phyloP scores from a whole-genome alignment of 2,888 invertebrate species.

The Timema cristinae region DNA sequence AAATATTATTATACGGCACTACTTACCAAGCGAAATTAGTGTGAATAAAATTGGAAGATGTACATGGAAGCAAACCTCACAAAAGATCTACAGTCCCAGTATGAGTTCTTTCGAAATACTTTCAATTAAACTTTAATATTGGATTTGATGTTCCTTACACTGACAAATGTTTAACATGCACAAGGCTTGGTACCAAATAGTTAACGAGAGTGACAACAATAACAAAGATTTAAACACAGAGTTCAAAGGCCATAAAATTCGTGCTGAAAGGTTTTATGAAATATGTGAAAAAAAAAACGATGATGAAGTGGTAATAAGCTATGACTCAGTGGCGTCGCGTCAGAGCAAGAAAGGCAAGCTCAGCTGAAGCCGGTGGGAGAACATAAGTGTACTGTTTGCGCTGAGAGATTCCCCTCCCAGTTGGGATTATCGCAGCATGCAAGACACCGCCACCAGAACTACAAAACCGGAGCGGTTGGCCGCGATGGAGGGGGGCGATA shows the following conservation, averaged over 20 bases:
- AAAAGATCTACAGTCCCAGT: background rate
- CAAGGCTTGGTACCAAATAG: background rate
- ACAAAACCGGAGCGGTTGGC: too few species aligned
- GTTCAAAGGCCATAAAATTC: slow-evolving; percentile 30
- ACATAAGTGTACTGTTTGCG: too few species aligned
- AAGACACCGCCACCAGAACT: too few species aligned
- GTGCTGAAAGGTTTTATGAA: slow-evolving; percentile 34
- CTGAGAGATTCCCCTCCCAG: too few species aligned
- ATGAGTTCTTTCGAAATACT: background rate
- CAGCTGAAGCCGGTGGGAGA: too few species aligned
- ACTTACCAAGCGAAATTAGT: slow-evolving; percentile 2
- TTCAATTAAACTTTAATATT: background rate
- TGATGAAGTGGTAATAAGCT: slow-evolving; percentile 33
- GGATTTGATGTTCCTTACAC: background rate
- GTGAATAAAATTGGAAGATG: background rate
- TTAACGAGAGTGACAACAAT: background rate
- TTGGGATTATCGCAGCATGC: too few species aligned
- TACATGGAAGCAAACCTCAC: background rate
- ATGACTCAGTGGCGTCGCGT: too few species aligned
- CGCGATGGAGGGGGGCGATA: too few species aligned
- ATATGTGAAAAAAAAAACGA: slow-evolving; percentile 29
- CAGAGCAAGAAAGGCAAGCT: too few species aligned
- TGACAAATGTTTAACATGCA: slow-evolving; percentile 9
- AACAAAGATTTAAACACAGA: background rate
- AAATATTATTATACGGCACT: background rate